Evolutionary conservation across 1,140 invertebrate genomes (phyloP).

Genomic region (Choristoneura fumiferana): DNA sequence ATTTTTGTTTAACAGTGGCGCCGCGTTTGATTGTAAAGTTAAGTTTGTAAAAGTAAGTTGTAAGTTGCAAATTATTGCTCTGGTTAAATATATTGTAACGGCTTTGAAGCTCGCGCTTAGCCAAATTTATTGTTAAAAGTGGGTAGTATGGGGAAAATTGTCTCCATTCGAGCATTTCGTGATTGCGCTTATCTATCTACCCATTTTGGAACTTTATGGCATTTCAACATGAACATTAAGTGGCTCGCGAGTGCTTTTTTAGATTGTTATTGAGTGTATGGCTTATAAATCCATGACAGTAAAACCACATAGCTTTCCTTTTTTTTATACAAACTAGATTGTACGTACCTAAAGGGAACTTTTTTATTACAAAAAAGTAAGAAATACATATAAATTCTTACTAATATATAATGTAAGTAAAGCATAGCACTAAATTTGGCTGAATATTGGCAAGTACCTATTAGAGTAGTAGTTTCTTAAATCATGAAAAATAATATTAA

Average conservation of each 20-base stretch:
- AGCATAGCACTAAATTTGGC: too few relatives aligned
- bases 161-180: slow-evolving; percentile 43
- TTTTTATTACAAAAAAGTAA: too few relatives aligned
- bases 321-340: neutral
- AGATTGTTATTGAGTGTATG: slow-evolving; percentile 13
- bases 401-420: too few relatives aligned
- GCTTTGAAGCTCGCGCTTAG: slow-evolving; percentile 59
- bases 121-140: slow-evolving; percentile 53
- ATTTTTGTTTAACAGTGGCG: neutral
- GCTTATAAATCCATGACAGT: neutral
- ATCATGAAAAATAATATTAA: too few relatives aligned
- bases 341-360: too few relatives aligned
- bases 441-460: too few relatives aligned
- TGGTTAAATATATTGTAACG: slow-evolving; percentile 69
- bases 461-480: too few relatives aligned
- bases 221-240: slow-evolving; percentile 17
- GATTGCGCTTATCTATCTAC: slow-evolving; percentile 20
- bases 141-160: slow-evolving; percentile 39
- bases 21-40: neutral
- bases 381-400: too few relatives aligned
- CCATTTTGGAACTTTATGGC: slow-evolving; percentile 12
- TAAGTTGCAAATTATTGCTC: slow-evolving; percentile 64
- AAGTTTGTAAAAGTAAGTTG: slow-evolving; percentile 42
- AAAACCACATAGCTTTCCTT: slow-evolving; percentile 1
- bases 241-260: neutral